A percentile compares a stretch with the other conserved stretches of the same genome.
Evolutionary conservation across 2,113 vertebrate genomes (phyloP).

Genomic region (Sula dactylatra): DNA sequence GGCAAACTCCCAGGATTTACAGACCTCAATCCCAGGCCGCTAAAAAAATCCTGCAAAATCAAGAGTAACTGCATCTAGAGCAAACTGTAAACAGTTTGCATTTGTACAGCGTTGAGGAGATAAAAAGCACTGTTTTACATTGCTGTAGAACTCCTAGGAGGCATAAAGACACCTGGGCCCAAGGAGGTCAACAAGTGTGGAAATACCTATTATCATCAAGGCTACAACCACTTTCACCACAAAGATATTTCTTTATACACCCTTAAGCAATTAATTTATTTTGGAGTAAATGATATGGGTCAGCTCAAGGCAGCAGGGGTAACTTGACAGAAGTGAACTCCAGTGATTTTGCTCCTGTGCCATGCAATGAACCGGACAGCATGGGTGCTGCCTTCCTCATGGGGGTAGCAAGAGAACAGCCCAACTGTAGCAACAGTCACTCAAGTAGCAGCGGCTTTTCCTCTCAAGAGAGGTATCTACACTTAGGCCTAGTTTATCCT

Average conservation of each 20-base stretch:
- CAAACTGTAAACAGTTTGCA: not conserved
- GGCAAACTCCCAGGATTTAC: not conserved
- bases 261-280: not conserved
- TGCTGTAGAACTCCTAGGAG: not conserved
- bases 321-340: not conserved
- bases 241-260: not conserved
- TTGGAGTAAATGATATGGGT: not conserved
- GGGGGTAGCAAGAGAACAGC: not conserved
- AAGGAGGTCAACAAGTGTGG: not conserved
- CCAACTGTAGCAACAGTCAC: not conserved
- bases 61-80: not conserved
- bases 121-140: not conserved
- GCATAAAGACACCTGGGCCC: not conserved
- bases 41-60: not conserved
- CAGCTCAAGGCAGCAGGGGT: not conserved
- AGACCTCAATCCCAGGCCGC: not conserved
- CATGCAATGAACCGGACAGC: not conserved
- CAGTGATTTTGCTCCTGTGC: not conserved
- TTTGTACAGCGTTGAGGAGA: not conserved
- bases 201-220: not conserved
- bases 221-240: not conserved
- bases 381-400: not conserved
- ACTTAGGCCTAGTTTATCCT: not conserved
- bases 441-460: not conserved
- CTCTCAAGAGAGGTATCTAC: not conserved